phyloP scores from a whole-genome alignment of 2,797 vertebrate species.

The Chelmon rostratus region DNA sequence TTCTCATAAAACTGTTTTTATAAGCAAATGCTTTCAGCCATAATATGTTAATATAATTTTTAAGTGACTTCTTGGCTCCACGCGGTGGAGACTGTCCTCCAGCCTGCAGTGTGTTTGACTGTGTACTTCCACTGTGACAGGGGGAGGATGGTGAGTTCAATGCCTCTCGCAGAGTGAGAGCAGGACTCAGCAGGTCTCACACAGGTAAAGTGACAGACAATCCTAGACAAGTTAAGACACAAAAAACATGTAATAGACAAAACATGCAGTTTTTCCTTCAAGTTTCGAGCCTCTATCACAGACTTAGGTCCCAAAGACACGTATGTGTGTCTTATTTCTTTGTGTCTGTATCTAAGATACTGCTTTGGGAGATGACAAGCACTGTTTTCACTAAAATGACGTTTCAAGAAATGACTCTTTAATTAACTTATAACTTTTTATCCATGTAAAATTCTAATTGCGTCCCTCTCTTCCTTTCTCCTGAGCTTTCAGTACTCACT shows the following conservation, averaged over 20 bases:
- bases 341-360: background rate
- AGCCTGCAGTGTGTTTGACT: background rate
- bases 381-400: background rate
- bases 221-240: background rate
- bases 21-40: background rate
- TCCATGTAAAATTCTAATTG: background rate
- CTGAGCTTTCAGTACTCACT: background rate
- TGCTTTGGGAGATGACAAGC: background rate
- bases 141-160: slow-evolving; percentile 57
- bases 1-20: background rate
- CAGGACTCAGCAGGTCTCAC: slow-evolving; percentile 74
- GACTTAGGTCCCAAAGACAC: background rate
- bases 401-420: background rate
- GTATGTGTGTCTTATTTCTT: background rate
- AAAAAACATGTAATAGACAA: background rate
- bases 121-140: slow-evolving; percentile 44
- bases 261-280: background rate
- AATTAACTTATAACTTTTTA: background rate
- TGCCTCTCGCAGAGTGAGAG: slow-evolving; percentile 53
- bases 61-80: too few species aligned
- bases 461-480: too few species aligned
- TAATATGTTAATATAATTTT: background rate
- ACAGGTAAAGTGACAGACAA: slow-evolving; percentile 59
- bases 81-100: background rate
- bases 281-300: background rate